phyloP scores from a whole-genome alignment of 2,797 vertebrate species.

The Phalloptychus januarius region DNA sequence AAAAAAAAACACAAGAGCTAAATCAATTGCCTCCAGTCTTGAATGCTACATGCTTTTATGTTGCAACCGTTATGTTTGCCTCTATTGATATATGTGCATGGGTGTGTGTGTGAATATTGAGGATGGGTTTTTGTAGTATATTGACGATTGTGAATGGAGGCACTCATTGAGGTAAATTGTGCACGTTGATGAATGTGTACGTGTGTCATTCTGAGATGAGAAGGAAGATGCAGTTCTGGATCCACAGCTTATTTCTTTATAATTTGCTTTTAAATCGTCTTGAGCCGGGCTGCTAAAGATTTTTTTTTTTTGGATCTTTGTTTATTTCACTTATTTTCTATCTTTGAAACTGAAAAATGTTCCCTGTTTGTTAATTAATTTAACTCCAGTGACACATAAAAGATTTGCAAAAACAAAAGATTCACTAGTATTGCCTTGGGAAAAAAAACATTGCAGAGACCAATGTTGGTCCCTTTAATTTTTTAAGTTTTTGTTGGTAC shows the following conservation, averaged over 20 bases:
- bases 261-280: neutral
- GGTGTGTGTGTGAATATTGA: constrained; percentile 5
- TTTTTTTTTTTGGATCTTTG: neutral
- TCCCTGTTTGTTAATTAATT: neutral
- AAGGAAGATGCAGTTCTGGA: constrained; percentile 7
- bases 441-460: no score
- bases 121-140: constrained; percentile 4
- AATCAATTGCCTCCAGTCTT: constrained; percentile 15
- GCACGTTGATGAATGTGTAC: constrained; percentile 36
- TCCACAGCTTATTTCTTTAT: neutral
- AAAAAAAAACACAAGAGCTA: constrained; percentile 17
- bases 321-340: neutral
- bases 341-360: neutral
- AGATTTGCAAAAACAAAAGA: neutral
- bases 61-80: constrained; percentile 6
- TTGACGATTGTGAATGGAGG: constrained; percentile 31
- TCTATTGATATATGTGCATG: neutral
- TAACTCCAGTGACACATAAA: neutral
- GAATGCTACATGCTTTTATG: constrained; percentile 19
- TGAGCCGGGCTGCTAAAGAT: neutral
- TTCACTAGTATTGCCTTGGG: neutral
- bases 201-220: constrained; percentile 36
- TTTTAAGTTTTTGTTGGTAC: neutral
- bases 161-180: constrained; percentile 19
- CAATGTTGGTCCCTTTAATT: neutral